These are phyloP conservation scores for Matsumyia berberina DNA, from an alignment of 2,888 invertebrate species.

Conservation along the genomic window DNA sequence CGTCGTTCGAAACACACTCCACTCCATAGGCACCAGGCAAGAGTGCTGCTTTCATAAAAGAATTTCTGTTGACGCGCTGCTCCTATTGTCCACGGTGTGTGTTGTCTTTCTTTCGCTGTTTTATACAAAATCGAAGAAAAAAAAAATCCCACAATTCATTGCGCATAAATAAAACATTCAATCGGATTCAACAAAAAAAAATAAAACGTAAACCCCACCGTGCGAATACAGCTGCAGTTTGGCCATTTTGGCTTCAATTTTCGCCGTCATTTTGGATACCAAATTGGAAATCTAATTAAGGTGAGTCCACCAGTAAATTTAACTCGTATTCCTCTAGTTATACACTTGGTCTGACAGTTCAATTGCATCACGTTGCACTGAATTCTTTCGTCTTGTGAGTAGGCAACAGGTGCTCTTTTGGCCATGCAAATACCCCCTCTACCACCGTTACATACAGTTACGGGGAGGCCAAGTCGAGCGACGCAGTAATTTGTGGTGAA, in stretches of 20 bases:
- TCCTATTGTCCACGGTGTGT: constrained; percentile 45
- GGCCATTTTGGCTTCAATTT: constrained; percentile 16
- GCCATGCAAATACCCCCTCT: constrained; percentile 46
- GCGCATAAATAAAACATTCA: constrained; percentile 35
- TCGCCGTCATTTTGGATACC: constrained; percentile 56
- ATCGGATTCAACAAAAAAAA: constrained; percentile 8
- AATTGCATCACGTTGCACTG: constrained; percentile 29
- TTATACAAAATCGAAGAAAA: constrained; percentile 12
- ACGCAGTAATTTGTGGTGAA: constrained; percentile 38
- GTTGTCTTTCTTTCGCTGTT: constrained; percentile 15
- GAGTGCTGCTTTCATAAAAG: constrained; percentile 63
- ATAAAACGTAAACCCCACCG: not conserved
- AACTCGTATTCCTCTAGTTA: too few relatives aligned
- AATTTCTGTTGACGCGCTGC: constrained; percentile 60
- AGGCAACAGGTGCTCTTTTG: constrained; percentile 66
- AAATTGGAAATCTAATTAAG: constrained; percentile 49
- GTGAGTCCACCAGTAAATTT: constrained; percentile 27
- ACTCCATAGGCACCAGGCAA: constrained; percentile 1
- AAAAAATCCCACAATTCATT: not conserved
- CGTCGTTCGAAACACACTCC: constrained; percentile 21
- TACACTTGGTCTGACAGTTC: too few relatives aligned
- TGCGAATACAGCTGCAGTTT: constrained; percentile 4
- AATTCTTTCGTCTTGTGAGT: constrained; percentile 49
- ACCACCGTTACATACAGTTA: constrained; percentile 7
- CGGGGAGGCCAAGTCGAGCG: not conserved